Conservation (phyloP, 2,113 vertebrate genomes). For the Alectura lathami region DNA sequence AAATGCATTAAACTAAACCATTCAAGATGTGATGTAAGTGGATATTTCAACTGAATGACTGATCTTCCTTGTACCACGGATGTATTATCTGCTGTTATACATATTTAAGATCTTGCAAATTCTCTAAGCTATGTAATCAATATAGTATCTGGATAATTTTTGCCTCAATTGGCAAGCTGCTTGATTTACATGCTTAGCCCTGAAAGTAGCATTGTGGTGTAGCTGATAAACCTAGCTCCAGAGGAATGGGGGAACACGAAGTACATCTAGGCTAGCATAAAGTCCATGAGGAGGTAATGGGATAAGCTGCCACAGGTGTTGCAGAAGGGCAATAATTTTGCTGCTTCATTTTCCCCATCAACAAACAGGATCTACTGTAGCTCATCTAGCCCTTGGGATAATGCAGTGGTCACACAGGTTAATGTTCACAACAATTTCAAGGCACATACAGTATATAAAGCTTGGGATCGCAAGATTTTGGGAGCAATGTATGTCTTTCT, state of each 20-base stretch:
- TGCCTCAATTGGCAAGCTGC: neutral
- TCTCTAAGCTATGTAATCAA: neutral
- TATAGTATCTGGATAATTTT: neutral
- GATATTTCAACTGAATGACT: neutral
- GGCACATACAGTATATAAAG: neutral
- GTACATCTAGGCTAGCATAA: neutral
- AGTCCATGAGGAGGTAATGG: accelerated
- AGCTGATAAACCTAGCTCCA: neutral
- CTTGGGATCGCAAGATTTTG: neutral
- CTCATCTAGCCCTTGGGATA: neutral
- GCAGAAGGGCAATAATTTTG: neutral
- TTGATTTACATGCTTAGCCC: neutral
- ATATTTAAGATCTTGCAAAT: neutral
- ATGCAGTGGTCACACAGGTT: neutral
- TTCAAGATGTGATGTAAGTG: neutral
- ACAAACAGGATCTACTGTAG: neutral
- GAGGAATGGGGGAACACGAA: neutral
- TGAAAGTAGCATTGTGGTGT: neutral
- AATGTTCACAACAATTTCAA: neutral
- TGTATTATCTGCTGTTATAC: neutral
- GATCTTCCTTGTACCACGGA: neutral
- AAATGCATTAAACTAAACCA: neutral
- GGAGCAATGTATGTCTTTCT: neutral
- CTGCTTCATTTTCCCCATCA: neutral
- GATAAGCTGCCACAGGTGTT: neutral